Conservation (phyloP, 2,888 invertebrate genomes). For the Gymnocheta viridis region DNA sequence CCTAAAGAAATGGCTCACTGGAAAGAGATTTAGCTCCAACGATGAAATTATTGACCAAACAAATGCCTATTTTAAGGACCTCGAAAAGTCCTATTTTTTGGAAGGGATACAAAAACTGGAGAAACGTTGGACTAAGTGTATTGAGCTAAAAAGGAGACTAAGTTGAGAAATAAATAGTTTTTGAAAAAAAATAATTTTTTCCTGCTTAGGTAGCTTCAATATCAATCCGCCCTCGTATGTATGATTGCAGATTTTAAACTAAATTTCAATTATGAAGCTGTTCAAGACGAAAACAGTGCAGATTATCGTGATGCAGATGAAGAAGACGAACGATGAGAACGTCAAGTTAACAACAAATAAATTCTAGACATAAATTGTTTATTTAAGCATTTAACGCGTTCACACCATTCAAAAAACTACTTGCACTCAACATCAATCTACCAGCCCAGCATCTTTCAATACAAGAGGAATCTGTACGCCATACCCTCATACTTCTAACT, state of each 20-base stretch:
- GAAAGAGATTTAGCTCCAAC: too few species aligned
- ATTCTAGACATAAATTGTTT: conserved; percentile 73
- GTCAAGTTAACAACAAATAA: conserved; percentile 32
- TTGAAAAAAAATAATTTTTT: too few species aligned
- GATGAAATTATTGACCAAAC: too few species aligned
- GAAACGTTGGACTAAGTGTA: too few species aligned
- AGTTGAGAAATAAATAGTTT: too few species aligned
- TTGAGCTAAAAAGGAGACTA: too few species aligned
- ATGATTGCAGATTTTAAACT: neutral
- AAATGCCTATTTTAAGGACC: too few species aligned
- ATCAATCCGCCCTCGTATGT: too few species aligned
- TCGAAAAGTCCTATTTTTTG: too few species aligned
- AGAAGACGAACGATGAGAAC: neutral
- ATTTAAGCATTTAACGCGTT: conserved; percentile 78
- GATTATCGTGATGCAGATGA: neutral
- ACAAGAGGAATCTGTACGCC: conserved; percentile 34
- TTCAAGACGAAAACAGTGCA: neutral
- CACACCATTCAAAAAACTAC: conserved; percentile 66
- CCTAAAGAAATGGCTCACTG: too few species aligned
- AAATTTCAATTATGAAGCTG: conserved; percentile 32
- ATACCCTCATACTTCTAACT: neutral
- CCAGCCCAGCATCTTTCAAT: conserved; percentile 15
- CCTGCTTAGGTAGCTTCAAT: too few species aligned
- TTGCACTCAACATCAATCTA: conserved; percentile 61
- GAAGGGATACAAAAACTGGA: too few species aligned